Evolutionary conservation across 2,113 vertebrate species (phyloP).

Genomic region (Mesocricetus auratus): DNA sequence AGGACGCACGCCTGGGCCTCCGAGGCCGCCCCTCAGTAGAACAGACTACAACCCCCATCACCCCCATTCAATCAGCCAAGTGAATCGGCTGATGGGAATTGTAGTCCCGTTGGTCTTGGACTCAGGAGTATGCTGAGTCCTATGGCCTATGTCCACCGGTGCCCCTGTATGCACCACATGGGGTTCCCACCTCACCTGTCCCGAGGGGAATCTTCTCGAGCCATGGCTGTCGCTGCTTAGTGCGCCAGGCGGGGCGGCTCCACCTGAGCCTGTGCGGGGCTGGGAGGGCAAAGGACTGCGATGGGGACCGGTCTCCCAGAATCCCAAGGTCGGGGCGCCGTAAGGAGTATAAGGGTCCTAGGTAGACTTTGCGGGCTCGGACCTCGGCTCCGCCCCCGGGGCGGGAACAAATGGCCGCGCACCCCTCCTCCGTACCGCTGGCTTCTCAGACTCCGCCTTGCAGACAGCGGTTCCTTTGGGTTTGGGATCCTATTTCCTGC

Average conservation of each 20-base stretch:
- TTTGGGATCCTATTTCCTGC: accelerated
- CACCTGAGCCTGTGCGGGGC: not conserved
- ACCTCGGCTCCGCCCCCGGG: not conserved
- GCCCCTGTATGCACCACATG: not conserved
- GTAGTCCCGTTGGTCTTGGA: not conserved
- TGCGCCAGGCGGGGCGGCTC: not conserved
- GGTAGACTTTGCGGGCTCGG: not conserved
- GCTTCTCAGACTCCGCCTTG: accelerated
- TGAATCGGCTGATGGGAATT: constrained; percentile 60
- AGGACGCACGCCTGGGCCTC: constrained; percentile 19
- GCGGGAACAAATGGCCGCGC: not conserved
- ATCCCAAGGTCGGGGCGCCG: not conserved
- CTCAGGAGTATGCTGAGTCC: not conserved
- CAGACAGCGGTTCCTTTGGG: accelerated
- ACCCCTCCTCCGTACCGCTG: not conserved
- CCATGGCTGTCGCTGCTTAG: constrained; percentile 59
- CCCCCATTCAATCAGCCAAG: not conserved
- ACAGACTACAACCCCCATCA: constrained; percentile 69
- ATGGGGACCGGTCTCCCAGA: not conserved
- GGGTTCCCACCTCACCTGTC: constrained; percentile 64
- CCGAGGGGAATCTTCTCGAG: constrained; percentile 70
- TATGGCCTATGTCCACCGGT: not conserved
- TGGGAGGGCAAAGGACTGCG: not conserved
- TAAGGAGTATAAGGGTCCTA: not conserved
- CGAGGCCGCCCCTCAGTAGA: not conserved